Evolutionary conservation across 2,888 invertebrate genomes (phyloP).

Genomic region (Hypsopygia costalis): DNA sequence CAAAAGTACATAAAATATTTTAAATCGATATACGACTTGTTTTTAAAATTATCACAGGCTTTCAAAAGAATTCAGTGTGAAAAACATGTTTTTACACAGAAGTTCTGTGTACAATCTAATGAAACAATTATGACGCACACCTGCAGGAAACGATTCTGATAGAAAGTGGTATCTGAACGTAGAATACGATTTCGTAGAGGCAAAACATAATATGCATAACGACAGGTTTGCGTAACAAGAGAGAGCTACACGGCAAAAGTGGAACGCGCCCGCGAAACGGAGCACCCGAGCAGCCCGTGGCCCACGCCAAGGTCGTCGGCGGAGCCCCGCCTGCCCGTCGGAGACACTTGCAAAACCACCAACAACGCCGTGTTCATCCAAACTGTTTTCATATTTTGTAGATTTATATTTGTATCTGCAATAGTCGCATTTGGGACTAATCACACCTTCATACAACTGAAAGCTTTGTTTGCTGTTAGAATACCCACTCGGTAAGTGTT

Average conservation of each 20-base stretch:
- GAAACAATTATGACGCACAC: not conserved
- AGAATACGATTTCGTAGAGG: conserved; percentile 59
- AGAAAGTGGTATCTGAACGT: conserved; percentile 62
- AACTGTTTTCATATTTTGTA: not conserved
- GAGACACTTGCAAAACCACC: not conserved
- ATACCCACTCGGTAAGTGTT: no score
- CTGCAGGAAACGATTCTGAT: conserved; percentile 40
- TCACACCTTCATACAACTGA: no score
- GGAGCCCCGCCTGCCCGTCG: conserved; percentile 13
- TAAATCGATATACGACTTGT: no score
- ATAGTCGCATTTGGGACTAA: no score
- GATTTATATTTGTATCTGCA: no score
- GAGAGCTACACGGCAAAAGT: conserved; percentile 70
- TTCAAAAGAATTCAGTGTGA: not conserved
- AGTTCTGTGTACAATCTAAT: not conserved
- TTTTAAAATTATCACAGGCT: not conserved
- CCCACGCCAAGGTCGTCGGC: conserved; percentile 58
- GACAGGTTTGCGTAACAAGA: conserved; percentile 78
- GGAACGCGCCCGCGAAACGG: conserved; percentile 71
- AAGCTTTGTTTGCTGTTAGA: no score
- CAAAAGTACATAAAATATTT: no score
- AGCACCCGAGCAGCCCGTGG: conserved; percentile 46
- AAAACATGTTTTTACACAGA: conserved; percentile 3
- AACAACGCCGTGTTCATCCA: not conserved
- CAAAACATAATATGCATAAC: conserved; percentile 76